Evolutionary conservation across 2,113 vertebrate genomes (phyloP), one percentile per base, ranked within the genome.

Genomic region (Epinephelus cyanopodus): DNA sequence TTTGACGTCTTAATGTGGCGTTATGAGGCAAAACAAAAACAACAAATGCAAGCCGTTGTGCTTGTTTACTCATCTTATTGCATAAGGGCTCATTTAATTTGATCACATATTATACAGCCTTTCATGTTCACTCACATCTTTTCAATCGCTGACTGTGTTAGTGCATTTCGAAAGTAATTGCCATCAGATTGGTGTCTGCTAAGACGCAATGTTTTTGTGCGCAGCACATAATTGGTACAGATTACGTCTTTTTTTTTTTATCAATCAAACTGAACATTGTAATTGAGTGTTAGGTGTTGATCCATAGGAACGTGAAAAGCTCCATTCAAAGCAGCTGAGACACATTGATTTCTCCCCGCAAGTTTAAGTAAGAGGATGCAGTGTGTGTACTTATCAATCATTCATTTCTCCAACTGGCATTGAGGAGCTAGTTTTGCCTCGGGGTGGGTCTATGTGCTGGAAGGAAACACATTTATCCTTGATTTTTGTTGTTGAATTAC

Each of bases 1-100:
- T 85, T 84, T 76, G 89, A 86, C 76, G 57, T 67, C 77, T 82
- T 77, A 70, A 85, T 85, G 48, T 50, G 15, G 6, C 9, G 39
- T 74, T 48, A 21, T 70, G 37, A 82, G 60, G 64, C 53, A 58
- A 73, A 64, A 66, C 29, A 70, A 64, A 73, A 81, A 61, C 58
- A 72, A 27, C 9, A 79, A 78, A 88, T 60, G 19, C 47, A 17
- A 58, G 57, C 19, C 0, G 17, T 18, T 23, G 18, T 18, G 64
- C 47, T 65, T 79, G 67, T 83, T 80, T 61, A 63, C 74, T 72
- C 33, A 27, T 54, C 60, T 37, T 52, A 52, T 67, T 74, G 62
- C 71, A 18, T 71, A 76, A 83, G 71, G 18, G 21, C 39, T 77
- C 19, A 82, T 88, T 82, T 83, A 56, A 57, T 83, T 60, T 77